A percentile compares a stretch with the other conserved stretches of the same genome.
Conservation (phyloP, 2,113 vertebrate genomes). For the Cisticola juncidis region DNA sequence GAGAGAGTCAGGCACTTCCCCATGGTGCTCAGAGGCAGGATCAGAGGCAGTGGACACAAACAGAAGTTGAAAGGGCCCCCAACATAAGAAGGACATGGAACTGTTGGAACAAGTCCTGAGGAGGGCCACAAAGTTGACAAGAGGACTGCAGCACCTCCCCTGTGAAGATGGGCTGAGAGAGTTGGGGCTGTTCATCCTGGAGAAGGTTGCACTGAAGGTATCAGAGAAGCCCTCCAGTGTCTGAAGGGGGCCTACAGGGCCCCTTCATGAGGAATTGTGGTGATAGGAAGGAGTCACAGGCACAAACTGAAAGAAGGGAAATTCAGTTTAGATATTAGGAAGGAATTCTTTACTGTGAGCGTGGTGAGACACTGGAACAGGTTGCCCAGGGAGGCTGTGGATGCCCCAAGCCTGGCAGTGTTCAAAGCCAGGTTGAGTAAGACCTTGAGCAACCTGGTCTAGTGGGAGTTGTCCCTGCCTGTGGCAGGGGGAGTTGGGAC, state of each 20-base stretch:
- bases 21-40: neutral
- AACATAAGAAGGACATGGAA: neutral
- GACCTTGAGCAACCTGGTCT: neutral
- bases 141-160: neutral
- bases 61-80: neutral
- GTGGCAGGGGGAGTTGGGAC: accelerated
- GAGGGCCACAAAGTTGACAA: too few relatives aligned
- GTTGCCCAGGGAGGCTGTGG: neutral
- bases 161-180: neutral
- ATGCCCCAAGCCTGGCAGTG: neutral
- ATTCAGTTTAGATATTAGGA: neutral
- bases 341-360: neutral
- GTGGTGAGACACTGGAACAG: neutral
- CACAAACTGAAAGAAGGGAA: neutral
- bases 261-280: neutral
- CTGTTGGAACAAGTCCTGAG: neutral
- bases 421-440: neutral
- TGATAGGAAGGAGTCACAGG: neutral
- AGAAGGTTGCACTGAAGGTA: neutral
- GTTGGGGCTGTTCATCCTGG: neutral
- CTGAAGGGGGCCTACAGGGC: neutral
- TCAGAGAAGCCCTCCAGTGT: neutral
- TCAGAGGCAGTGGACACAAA: neutral
- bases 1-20: neutral
- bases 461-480: neutral